Evolutionary conservation across 2,113 vertebrate species (phyloP).

Genomic region (Rhinichthys klamathensis): DNA sequence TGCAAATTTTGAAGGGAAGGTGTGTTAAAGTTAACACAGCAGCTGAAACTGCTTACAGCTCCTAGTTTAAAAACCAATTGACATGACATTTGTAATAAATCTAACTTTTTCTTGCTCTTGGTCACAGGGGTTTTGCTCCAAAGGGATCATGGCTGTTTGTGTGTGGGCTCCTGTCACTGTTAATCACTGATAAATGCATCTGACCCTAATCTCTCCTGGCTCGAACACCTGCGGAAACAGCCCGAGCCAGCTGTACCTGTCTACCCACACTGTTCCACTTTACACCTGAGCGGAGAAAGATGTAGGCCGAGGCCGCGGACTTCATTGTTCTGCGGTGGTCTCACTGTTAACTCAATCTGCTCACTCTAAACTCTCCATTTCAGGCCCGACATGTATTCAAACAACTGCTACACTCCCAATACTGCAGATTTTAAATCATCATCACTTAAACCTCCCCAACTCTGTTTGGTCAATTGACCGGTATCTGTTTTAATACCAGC

Average conservation of each 20-base stretch:
- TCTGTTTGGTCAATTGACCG: background rate
- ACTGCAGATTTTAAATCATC: background rate
- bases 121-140: background rate
- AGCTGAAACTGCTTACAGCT: background rate
- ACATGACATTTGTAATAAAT: background rate
- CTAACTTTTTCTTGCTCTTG: background rate
- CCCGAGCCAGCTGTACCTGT: background rate
- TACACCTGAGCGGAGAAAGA: background rate
- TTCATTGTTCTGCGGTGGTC: background rate
- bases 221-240: constrained; percentile 42
- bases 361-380: background rate
- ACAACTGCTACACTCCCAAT: background rate
- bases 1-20: no score
- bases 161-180: constrained; percentile 62
- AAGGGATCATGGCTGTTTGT: constrained; percentile 52
- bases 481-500: background rate
- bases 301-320: background rate
- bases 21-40: background rate
- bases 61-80: background rate
- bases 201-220: constrained; percentile 67
- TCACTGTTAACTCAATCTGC: background rate
- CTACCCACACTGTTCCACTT: background rate
- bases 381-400: background rate
- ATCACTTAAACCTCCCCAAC: background rate
- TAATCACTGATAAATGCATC: constrained; percentile 60